phyloP scores from a whole-genome alignment of 2,797 vertebrate genomes.

The Parauchenoglanis ngamensis region DNA sequence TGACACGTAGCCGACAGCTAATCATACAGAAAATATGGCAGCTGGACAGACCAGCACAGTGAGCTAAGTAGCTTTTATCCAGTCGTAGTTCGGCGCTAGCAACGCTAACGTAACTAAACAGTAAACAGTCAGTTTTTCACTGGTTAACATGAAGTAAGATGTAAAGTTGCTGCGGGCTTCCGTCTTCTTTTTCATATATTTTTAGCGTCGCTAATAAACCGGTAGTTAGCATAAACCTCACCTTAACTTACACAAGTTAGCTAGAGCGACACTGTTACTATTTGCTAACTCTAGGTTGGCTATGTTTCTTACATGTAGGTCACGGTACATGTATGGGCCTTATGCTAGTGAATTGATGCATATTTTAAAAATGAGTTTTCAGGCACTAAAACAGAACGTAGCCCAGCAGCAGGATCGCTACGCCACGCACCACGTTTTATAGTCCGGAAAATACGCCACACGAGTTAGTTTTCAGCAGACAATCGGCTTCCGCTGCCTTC shows the following conservation, averaged over 20 bases:
- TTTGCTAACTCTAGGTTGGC: not conserved
- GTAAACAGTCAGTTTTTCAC: not conserved
- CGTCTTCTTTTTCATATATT: not conserved
- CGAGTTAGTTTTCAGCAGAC: slow-evolving; percentile 28
- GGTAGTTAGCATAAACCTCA: not conserved
- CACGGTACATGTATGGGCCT: not conserved
- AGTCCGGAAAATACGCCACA: slow-evolving; percentile 14
- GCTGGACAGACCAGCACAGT: too few species aligned
- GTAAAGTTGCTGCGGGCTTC: not conserved
- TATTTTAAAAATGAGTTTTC: not conserved
- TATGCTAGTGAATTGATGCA: not conserved
- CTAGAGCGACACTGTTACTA: not conserved
- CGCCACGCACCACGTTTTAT: not conserved
- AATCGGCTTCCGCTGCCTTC: not conserved
- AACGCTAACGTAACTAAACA: not conserved
- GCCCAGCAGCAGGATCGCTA: not conserved
- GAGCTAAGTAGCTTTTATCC: not conserved
- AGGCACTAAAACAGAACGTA: not conserved
- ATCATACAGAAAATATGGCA: not conserved
- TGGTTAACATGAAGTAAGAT: not conserved
- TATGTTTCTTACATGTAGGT: not conserved
- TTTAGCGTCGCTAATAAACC: not conserved
- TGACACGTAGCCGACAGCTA: not conserved
- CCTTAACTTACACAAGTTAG: not conserved
- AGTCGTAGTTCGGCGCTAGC: not conserved